Percentiles rank a stretch among this genome's conserved stretches.
phyloP scores from a whole-genome alignment of 2,888 invertebrate species.

The Drosophila subquinaria region DNA sequence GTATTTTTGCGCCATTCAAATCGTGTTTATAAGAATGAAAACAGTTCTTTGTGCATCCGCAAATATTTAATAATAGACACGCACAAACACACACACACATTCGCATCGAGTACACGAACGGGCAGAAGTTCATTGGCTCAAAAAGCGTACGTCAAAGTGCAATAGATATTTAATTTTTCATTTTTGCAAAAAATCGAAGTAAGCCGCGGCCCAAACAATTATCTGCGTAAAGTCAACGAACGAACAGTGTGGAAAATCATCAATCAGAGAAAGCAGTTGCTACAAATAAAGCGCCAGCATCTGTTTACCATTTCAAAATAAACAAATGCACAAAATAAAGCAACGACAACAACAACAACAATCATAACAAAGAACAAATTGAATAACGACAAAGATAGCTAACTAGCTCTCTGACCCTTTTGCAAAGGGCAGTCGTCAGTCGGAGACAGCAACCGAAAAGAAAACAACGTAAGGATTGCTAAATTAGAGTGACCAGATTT shows the following conservation, averaged over 20 bases:
- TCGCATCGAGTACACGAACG: conserved; percentile 36
- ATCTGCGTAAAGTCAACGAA: conserved; percentile 54
- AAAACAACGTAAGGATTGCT: conserved; percentile 33
- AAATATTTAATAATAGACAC: conserved; percentile 69
- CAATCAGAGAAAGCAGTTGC: conserved; percentile 42
- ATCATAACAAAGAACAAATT: conserved; percentile 45
- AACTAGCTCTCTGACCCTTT: conserved; percentile 9
- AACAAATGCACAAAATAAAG: conserved; percentile 58
- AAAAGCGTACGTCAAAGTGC: conserved; percentile 54
- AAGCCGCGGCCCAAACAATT: conserved; percentile 49
- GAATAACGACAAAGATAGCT: conserved; percentile 33
- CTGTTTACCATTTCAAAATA: conserved; percentile 65
- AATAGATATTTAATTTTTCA: conserved; percentile 52
- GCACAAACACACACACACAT: conserved; percentile 34
- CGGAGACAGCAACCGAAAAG: conserved; percentile 8
- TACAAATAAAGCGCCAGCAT: conserved; percentile 64
- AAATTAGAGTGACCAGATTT: conserved; percentile 56
- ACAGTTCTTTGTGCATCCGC: conserved; percentile 49
- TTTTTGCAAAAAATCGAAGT: conserved; percentile 58
- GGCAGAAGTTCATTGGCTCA: conserved; percentile 69
- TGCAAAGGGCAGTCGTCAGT: conserved; percentile 15
- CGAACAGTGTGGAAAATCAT: conserved; percentile 38
- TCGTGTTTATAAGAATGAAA: conserved; percentile 13
- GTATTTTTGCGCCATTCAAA: conserved; percentile 23
- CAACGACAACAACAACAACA: conserved; percentile 17